These are phyloP conservation scores for Ciconia maguari DNA, from an alignment of 2,113 vertebrate species.

Conservation along the genomic window DNA sequence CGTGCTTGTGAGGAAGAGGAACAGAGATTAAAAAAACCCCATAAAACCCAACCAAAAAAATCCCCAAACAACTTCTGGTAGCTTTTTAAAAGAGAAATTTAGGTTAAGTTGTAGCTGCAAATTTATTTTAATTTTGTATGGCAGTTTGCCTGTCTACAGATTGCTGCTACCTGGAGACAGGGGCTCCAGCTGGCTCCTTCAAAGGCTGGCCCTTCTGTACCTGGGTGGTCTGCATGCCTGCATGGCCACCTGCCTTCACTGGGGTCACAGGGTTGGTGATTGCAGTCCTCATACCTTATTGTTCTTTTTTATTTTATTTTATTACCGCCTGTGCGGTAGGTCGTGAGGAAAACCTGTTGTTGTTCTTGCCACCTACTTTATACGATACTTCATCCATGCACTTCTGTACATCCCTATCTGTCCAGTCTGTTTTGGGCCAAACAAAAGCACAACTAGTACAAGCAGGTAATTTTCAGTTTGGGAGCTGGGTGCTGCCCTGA, in stretches of 20 bases:
- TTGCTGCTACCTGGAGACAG: not conserved
- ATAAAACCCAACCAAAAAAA: not conserved
- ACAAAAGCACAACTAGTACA: not conserved
- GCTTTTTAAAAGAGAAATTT: not conserved
- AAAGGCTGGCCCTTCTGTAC: not conserved
- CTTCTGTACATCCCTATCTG: not conserved
- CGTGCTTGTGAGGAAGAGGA: not conserved
- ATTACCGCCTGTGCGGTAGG: not conserved
- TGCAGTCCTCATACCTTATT: not conserved
- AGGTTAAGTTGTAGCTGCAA: not conserved
- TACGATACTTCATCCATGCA: not conserved
- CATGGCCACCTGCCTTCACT: not conserved
- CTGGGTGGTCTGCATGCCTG: not conserved
- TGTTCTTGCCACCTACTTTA: not conserved
- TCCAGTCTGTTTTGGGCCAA: not conserved
- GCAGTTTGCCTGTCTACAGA: not conserved
- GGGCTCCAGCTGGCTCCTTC: not conserved
- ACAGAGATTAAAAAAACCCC: not conserved
- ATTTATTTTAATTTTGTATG: not conserved
- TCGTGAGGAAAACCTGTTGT: not conserved
- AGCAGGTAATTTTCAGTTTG: not conserved
- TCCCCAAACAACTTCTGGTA: fast-evolving
- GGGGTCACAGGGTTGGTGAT: fast-evolving
- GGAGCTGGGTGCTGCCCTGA: not conserved
- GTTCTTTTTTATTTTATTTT: not conserved